Conservation (phyloP, 2,797 vertebrate species). For the Ctenopoma kingsleyae region DNA sequence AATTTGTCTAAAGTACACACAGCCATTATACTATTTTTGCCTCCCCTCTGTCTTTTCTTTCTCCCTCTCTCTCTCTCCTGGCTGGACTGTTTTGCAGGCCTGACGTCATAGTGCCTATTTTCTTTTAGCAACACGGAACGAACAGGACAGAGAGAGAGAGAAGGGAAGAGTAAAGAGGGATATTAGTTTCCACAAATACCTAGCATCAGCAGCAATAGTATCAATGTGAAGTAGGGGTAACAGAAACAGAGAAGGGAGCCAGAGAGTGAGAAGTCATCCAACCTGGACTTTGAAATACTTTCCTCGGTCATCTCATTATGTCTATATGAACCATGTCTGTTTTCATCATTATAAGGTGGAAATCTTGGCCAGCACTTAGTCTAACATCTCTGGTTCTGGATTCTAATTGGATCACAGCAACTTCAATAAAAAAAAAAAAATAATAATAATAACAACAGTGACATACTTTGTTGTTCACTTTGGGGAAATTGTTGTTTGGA, state of each 20-base stretch:
- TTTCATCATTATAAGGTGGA: not conserved
- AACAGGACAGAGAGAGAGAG: constrained; percentile 39
- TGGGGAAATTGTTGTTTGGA: too few relatives aligned
- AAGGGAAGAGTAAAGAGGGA: constrained; percentile 31
- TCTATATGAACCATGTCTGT: not conserved
- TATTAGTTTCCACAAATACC: constrained; percentile 60
- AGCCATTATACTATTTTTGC: constrained; percentile 77
- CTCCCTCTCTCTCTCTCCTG: constrained; percentile 28
- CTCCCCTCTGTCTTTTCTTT: constrained; percentile 54
- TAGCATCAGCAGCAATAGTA: constrained; percentile 29
- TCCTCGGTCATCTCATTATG: not conserved
- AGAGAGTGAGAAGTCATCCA: not conserved
- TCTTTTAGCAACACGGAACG: constrained; percentile 58
- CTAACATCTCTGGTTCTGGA: constrained; percentile 13
- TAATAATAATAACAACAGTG: too few relatives aligned
- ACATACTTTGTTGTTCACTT: too few relatives aligned
- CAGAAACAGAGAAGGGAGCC: not conserved
- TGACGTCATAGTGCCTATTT: constrained; percentile 75
- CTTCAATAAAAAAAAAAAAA: not conserved
- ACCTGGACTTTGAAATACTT: not conserved
- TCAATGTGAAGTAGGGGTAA: not conserved
- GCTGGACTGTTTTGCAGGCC: constrained; percentile 67
- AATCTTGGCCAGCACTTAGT: not conserved
- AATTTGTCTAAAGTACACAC: constrained; percentile 77
- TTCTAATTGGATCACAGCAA: not conserved